A percentile compares a stretch with the other conserved stretches of the same genome.
Conservation (phyloP, 2,113 vertebrate species). For the Diglossa brunneiventris region DNA sequence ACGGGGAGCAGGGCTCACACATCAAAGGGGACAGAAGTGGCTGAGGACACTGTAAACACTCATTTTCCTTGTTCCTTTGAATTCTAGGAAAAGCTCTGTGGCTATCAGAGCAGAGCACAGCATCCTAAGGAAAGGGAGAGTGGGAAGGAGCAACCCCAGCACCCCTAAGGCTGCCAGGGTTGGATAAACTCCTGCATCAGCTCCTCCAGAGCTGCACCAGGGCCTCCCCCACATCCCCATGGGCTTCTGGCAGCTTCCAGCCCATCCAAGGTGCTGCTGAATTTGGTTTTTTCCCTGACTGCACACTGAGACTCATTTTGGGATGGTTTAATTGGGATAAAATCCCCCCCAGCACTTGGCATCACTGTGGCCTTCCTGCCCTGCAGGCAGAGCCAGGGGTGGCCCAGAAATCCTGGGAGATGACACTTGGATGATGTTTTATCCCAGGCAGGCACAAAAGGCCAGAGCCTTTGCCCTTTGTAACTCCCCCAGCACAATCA, state of each 20-base stretch:
- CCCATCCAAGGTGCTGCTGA: background rate
- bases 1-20: background rate
- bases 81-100: conserved; percentile 27
- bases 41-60: background rate
- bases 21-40: conserved; percentile 8
- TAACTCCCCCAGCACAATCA: accelerated
- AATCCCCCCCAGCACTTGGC: too few relatives aligned
- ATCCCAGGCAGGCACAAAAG: background rate
- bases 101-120: background rate
- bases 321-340: background rate
- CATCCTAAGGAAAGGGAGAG: background rate
- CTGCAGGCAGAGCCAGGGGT: background rate
- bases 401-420: background rate
- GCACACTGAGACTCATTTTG: accelerated
- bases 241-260: background rate
- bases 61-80: background rate
- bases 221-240: background rate
- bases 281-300: accelerated
- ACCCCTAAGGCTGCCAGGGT: accelerated
- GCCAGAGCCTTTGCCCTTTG: background rate
- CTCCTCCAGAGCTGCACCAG: background rate
- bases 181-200: accelerated
- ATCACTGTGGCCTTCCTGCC: background rate
- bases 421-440: accelerated
- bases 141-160: accelerated